These are phyloP conservation scores for Penelope pileata DNA, from an alignment of 2,113 vertebrate genomes.

Conservation along the genomic window DNA sequence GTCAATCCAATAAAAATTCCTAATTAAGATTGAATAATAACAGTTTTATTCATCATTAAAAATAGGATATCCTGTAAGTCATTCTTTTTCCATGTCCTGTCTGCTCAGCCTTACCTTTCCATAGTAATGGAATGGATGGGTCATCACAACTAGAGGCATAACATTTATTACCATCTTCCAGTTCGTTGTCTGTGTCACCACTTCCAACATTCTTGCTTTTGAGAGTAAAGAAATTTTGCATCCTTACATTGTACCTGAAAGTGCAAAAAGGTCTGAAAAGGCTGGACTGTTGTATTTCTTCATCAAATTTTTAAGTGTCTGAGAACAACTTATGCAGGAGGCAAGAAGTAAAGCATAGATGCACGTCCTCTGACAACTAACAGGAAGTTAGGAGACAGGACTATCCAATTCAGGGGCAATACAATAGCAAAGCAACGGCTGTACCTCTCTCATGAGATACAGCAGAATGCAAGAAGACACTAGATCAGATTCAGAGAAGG, in stretches of 20 bases:
- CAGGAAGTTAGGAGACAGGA: not conserved
- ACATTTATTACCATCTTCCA: constrained; percentile 95
- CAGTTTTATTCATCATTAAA: not conserved
- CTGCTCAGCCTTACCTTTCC: constrained; percentile 97
- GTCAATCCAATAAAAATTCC: not conserved
- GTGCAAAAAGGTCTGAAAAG: constrained; percentile 30
- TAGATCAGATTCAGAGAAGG: not conserved
- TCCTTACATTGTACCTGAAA: constrained; percentile 89
- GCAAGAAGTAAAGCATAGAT: not conserved
- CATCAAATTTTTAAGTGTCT: not conserved
- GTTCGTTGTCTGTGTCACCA: constrained; percentile 88
- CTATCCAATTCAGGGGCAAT: not conserved
- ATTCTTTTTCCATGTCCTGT: constrained; percentile 79
- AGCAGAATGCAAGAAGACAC: not conserved
- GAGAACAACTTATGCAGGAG: not conserved
- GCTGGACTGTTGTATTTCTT: not conserved
- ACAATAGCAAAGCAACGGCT: not conserved
- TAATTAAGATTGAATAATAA: not conserved
- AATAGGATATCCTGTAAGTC: not conserved
- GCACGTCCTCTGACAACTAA: not conserved
- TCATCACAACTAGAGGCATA: constrained; percentile 87
- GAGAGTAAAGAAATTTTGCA: constrained; percentile 83
- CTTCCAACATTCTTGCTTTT: constrained; percentile 90
- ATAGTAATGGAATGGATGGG: constrained; percentile 86
- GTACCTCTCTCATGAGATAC: not conserved